A percentile compares a stretch with the other conserved stretches of the same genome.
Conservation (phyloP, 2,888 invertebrate genomes). For the Drosophila gaucha region DNA sequence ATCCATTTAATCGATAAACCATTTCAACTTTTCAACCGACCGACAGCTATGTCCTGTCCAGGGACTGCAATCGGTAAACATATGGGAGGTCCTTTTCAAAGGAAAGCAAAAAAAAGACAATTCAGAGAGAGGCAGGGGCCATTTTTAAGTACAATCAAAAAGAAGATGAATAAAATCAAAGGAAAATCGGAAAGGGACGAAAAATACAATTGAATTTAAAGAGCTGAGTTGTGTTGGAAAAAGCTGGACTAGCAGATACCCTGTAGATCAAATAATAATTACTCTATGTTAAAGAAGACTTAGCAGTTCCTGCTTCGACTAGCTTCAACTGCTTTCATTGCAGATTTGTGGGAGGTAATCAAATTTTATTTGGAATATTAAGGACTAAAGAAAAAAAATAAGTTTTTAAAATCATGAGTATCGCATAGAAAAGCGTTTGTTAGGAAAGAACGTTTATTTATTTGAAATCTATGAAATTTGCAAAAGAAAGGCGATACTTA, state of each 20-base stretch:
- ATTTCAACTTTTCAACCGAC: constrained; percentile 4
- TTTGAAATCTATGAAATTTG: too few relatives aligned
- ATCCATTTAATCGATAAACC: constrained; percentile 44
- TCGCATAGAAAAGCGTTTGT: background rate
- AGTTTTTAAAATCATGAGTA: background rate
- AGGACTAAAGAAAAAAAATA: background rate
- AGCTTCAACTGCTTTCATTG: too few relatives aligned
- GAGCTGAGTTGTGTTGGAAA: too few relatives aligned
- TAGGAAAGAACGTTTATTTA: background rate
- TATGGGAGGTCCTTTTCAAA: background rate
- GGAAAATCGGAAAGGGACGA: background rate
- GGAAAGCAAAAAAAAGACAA: background rate
- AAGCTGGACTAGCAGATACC: too few relatives aligned
- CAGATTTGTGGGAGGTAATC: too few relatives aligned
- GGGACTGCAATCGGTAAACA: constrained; percentile 13
- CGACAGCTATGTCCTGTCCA: background rate
- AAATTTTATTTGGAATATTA: too few relatives aligned
- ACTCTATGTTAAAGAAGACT: too few relatives aligned
- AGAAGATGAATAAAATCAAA: constrained; percentile 13
- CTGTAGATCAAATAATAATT: too few relatives aligned
- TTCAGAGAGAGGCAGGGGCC: background rate
- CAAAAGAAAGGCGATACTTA: too few relatives aligned
- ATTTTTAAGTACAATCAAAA: background rate
- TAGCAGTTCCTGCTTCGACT: too few relatives aligned
- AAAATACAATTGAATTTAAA: background rate